Percentiles rank a stretch among this genome's conserved stretches.
phyloP scores from a whole-genome alignment of 1,140 invertebrate species.

The Saxidomus purpurata region DNA sequence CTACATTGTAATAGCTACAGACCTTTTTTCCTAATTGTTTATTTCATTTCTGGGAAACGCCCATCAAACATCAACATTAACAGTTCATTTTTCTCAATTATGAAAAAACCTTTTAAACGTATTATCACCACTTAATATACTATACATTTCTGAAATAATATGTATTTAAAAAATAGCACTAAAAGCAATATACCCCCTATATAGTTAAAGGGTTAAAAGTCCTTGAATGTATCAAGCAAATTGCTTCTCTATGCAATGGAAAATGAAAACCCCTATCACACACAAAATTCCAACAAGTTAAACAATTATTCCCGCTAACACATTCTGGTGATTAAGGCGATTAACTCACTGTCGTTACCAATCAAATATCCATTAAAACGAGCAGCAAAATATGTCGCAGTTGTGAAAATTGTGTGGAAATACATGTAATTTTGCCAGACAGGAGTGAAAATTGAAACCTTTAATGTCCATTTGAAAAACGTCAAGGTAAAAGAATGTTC shows the following conservation, averaged over 20 bases:
- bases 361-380: slow-evolving; percentile 20
- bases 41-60: too few relatives aligned
- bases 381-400: not conserved
- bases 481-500: not conserved
- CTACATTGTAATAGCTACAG: too few relatives aligned
- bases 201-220: not conserved
- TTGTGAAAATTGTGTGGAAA: not conserved
- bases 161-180: not conserved
- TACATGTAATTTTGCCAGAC: not conserved
- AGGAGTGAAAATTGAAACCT: not conserved
- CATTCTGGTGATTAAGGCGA: not conserved
- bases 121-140: too few relatives aligned
- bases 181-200: not conserved
- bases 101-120: too few relatives aligned
- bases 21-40: too few relatives aligned
- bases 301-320: slow-evolving; percentile 1
- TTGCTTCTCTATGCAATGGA: not conserved
- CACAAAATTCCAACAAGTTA: not conserved
- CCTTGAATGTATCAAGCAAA: not conserved
- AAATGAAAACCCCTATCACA: not conserved
- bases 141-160: too few relatives aligned
- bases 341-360: not conserved
- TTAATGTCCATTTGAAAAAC: slow-evolving; percentile 22
- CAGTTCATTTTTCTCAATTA: too few relatives aligned
- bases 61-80: too few relatives aligned